Evolutionary conservation across 2,888 invertebrate species (phyloP), one percentile per base, ranked within the genome.

Genomic region (Lasioglossum figueresi): DNA sequence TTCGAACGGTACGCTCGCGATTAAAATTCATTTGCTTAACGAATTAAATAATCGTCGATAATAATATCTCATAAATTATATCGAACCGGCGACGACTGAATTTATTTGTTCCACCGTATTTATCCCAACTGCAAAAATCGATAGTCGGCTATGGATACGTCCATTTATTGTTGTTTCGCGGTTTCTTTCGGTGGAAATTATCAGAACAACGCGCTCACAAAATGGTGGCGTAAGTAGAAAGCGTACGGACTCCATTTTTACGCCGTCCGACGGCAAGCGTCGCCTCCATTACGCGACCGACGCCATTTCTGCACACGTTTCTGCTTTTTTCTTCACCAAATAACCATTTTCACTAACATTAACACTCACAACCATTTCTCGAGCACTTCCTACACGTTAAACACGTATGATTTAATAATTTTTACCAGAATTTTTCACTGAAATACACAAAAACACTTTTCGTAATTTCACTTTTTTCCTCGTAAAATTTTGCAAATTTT

Each of bases 211-310:
- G n/a, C 45, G 59, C 2, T 23, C 12, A 40, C 8, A 14, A 31
- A 63, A 31, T 16, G 31, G 14, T 19, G 40, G 59, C 16, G 40
- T 8, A 45, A 48, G 52, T 34, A 66, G n/a, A 4, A 27, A 48
- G 40, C 68, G 45, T 1, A 2, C n/a, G 75, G 75, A 34, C 91
- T 85, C 91, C 92, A 92, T 92, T 90, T 91, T 91, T 91, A 91
- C 90, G 89, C 52, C 83, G 90, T 83, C 90, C 91, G 91, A 82
- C 91, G 91, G 90, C 43, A 80, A 52, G 80, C 87, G 86, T 76
- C 59, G 70, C 86, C 70, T n/a, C 83, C 80, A 80, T 77, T 77
- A 59, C 72, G 45, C 14, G 40, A 63, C 66, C n/a, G 68, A 45
- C 72, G 16, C 63, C n/a, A 76, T 14, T n/a, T 37, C 23, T 37